Conservation (phyloP, 2,797 vertebrate species). For the Mormyrus proboscirostris region DNA sequence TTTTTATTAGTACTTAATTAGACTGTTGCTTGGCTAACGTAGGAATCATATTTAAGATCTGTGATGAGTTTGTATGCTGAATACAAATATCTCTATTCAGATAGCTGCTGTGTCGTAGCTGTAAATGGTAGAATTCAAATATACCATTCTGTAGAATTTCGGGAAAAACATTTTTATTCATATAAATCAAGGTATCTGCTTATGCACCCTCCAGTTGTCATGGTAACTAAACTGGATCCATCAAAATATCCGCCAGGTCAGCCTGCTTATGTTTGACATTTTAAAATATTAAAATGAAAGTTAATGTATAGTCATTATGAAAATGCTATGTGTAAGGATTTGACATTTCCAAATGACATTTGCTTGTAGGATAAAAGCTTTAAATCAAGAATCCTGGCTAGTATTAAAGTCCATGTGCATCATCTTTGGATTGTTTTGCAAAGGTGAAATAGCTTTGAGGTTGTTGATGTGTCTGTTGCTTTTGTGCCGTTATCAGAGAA, state of each 20-base stretch:
- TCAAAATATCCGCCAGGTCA: neutral
- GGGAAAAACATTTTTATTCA: neutral
- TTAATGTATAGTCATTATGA: neutral
- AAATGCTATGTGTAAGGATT: neutral
- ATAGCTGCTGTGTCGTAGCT: neutral
- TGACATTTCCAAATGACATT: neutral
- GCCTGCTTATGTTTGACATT: neutral
- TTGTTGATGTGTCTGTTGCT: neutral
- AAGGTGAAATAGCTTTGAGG: neutral
- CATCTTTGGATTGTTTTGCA: neutral
- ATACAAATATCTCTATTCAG: neutral
- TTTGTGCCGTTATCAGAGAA: neutral
- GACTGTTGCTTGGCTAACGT: neutral
- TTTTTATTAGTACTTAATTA: neutral
- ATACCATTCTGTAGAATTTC: neutral
- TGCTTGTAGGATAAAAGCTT: constrained; percentile 8
- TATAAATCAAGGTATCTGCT: neutral
- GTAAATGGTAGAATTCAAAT: neutral
- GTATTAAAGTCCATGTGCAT: neutral
- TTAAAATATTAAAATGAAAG: neutral
- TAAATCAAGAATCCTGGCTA: neutral
- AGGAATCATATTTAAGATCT: neutral
- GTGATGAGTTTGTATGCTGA: neutral
- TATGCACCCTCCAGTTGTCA: neutral
- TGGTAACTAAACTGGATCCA: neutral